phyloP scores from a whole-genome alignment of 2,113 vertebrate species.

The Crotalus tigris region DNA sequence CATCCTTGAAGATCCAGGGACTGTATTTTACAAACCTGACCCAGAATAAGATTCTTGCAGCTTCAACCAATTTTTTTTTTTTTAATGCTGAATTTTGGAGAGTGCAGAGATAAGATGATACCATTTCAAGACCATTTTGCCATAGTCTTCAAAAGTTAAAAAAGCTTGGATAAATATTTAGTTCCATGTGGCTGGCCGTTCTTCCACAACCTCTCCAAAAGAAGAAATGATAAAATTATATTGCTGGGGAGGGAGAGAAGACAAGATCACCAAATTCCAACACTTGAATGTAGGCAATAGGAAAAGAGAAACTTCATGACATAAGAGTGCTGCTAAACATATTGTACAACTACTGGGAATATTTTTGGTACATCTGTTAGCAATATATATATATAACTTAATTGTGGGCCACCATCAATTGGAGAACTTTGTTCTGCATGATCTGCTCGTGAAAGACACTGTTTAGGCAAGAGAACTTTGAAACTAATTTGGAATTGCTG shows the following conservation, averaged over 20 bases:
- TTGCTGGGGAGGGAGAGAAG: neutral
- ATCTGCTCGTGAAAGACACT: neutral
- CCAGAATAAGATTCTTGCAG: neutral
- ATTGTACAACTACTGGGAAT: neutral
- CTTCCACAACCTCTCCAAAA: neutral
- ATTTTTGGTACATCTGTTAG: neutral
- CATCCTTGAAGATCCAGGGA: neutral
- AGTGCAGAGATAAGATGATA: neutral
- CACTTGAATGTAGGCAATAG: accelerated
- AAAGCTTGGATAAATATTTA: neutral
- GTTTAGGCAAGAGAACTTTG: neutral
- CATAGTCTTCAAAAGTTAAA: neutral
- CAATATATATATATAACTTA: neutral
- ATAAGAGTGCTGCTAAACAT: neutral
- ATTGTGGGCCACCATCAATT: neutral
- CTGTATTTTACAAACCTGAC: neutral
- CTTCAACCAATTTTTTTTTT: neutral
- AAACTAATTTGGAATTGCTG: neutral
- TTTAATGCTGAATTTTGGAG: neutral
- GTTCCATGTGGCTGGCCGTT: neutral
- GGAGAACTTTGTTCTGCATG: neutral
- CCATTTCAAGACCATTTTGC: neutral
- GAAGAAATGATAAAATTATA: neutral
- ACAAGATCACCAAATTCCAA: neutral
- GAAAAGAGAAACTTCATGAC: neutral